Percentiles rank a stretch among this genome's conserved stretches.
Evolutionary conservation across 2,888 invertebrate species (phyloP).

Genomic region (Calameuta pallipes): DNA sequence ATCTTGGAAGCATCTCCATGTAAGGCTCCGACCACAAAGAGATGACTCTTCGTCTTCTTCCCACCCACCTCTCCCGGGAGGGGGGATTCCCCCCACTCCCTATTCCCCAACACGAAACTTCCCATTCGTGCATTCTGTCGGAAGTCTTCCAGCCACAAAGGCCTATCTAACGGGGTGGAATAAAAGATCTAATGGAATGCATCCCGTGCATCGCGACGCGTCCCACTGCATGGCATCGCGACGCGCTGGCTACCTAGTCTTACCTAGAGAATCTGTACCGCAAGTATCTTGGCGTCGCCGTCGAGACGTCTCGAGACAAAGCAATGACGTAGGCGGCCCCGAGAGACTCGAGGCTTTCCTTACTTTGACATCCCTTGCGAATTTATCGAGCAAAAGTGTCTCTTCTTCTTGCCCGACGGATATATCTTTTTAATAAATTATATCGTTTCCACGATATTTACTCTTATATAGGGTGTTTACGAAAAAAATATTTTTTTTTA

Average conservation of each 20-base stretch:
- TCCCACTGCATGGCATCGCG: background rate
- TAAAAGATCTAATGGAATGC: conserved; percentile 7
- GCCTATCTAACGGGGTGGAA: background rate
- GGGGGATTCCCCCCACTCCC: no score
- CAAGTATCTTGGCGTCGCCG: background rate
- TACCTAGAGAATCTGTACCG: background rate
- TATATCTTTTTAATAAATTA: no score
- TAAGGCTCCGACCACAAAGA: background rate
- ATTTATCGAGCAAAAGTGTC: background rate
- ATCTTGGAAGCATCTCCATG: background rate
- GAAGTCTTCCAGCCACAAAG: conserved; percentile 2
- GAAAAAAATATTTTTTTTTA: no score
- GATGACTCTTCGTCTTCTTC: background rate
- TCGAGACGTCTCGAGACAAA: background rate
- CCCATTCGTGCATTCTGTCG: background rate
- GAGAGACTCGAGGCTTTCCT: background rate
- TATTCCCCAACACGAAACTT: background rate
- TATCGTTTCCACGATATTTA: no score
- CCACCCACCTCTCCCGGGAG: background rate
- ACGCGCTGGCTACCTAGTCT: background rate
- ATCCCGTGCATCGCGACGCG: conserved; percentile 6
- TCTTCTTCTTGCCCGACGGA: background rate
- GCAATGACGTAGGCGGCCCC: background rate
- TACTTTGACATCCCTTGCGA: background rate
- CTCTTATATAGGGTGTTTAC: no score